phyloP scores from a whole-genome alignment of 2,797 vertebrate genomes.

The Alauda arvensis region DNA sequence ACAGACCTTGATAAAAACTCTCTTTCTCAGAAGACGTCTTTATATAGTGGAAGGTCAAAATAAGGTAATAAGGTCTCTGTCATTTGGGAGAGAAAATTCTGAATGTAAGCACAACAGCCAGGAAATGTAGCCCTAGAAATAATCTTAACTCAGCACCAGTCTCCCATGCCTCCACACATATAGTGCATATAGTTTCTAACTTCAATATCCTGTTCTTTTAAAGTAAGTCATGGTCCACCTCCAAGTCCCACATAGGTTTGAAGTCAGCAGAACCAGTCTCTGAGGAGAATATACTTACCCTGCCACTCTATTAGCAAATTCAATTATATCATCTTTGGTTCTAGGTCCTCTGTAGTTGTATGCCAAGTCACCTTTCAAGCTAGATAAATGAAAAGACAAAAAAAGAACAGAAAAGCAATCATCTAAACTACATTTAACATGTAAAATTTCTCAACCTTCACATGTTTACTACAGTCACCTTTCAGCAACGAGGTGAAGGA shows the following conservation, averaged over 20 bases:
- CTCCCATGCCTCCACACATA: neutral
- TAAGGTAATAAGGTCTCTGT: neutral
- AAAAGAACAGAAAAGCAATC: neutral
- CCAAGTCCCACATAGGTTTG: neutral
- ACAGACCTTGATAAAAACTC: neutral
- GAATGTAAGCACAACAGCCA: neutral
- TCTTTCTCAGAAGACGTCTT: neutral
- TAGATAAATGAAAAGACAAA: constrained; percentile 46
- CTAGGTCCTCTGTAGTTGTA: constrained; percentile 88
- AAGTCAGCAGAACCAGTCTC: neutral
- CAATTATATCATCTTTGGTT: constrained; percentile 89
- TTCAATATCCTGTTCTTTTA: neutral
- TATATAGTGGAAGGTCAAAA: neutral
- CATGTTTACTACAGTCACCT: neutral
- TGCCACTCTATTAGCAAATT: constrained; percentile 87
- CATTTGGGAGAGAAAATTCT: neutral
- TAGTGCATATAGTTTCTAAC: accelerated
- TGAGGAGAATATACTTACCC: constrained; percentile 79
- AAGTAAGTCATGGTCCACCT: neutral
- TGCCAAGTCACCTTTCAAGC: constrained; percentile 85
- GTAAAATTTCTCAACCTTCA: neutral
- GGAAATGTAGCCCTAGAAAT: neutral
- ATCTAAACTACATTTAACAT: neutral
- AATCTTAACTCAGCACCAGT: neutral
- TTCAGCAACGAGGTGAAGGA: too few relatives aligned